Base-by-base conservation (phyloP, 2,113 vertebrate species). In the Lagopus leucura region DNA sequence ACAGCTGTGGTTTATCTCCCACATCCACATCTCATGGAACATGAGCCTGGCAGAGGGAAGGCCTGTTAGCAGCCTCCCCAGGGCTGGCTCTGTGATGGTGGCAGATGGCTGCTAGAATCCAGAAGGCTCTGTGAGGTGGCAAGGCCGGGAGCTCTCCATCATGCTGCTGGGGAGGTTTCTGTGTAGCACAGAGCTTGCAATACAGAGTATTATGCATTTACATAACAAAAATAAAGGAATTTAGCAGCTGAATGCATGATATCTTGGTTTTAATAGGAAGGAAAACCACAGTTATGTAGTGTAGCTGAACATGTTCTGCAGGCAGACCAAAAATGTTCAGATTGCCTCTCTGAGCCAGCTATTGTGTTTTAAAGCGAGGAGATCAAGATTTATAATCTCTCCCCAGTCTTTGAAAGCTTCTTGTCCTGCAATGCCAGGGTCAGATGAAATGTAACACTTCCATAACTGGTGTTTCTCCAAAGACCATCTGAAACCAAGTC, bases 391-490 rank as follows among this genome's bases (percentile, higher is more conserved):
- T 64, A 77, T 57, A 71, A 15, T 82, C 43, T 18, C 10, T 71
- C 47, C 47, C 50, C 0, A 2, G 60, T 65, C 28, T 90, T 25
- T 91, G 88, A 81, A 91, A 81, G 17, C 48, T 86, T 71, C 52
- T 90, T 61, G 78, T 84, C 52, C 83, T 84, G 18, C 77, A 52
- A 30, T n/a, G 40, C 38, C 47, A 34, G 69, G 66, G 45, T 80
- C 55, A 69, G 63, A 87, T 32, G 69, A 75, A 95, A 93, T 76
- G 22, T 63, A 94, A 48, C 66, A 92, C 86, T 96, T 96, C 95
- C 95, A 95, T 93, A 96, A 95, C 83, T 92, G 94, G 94, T 96
- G 43, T 86, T 96, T 93, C 93, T 96, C 42, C 69, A 74, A 2
- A 74, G 82, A 57, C 30, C 47, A 43, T 91, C 45, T 82, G 67